These are phyloP conservation scores for Varanus salvator DNA, from an alignment of 2,113 vertebrate genomes.

Conservation along the genomic window DNA sequence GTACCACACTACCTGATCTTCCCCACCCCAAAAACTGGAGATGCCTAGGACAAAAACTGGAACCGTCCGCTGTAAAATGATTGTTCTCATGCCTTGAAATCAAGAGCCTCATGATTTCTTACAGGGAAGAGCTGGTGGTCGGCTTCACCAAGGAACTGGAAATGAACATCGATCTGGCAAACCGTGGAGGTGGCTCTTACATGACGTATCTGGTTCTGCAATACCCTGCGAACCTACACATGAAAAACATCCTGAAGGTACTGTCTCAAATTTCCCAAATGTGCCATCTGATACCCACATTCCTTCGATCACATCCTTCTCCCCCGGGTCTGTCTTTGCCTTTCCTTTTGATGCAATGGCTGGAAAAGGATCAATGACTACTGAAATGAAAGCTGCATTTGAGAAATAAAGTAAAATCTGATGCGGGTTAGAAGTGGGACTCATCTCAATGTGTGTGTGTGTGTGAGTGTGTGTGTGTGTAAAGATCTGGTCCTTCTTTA, in stretches of 20 bases:
- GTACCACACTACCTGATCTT: too few relatives aligned
- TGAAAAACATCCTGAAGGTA: constrained; percentile 63
- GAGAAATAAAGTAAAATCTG: too few relatives aligned
- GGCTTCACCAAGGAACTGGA: constrained; percentile 59
- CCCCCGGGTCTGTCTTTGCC: too few relatives aligned
- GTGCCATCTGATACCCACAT: not conserved
- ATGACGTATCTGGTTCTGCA: constrained; percentile 62
- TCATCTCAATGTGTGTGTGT: not conserved
- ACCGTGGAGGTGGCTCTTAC: constrained; percentile 63
- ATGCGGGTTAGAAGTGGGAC: not conserved
- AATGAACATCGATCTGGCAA: constrained; percentile 48
- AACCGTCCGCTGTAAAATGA: not conserved
- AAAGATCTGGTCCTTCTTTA: too few relatives aligned
- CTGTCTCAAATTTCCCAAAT: not conserved
- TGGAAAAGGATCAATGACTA: too few relatives aligned
- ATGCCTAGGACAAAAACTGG: not conserved
- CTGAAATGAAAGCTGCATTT: too few relatives aligned
- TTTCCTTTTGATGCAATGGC: too few relatives aligned
- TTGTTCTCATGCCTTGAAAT: not conserved
- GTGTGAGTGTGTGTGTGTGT: too few relatives aligned
- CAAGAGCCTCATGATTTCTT: constrained; percentile 2
- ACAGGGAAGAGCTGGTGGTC: constrained; percentile 63
- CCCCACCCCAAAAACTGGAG: too few relatives aligned
- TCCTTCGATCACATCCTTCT: too few relatives aligned
- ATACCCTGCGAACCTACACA: constrained; percentile 60